Conservation (phyloP, 1,140 invertebrate species). For the Sinella curviseta region DNA sequence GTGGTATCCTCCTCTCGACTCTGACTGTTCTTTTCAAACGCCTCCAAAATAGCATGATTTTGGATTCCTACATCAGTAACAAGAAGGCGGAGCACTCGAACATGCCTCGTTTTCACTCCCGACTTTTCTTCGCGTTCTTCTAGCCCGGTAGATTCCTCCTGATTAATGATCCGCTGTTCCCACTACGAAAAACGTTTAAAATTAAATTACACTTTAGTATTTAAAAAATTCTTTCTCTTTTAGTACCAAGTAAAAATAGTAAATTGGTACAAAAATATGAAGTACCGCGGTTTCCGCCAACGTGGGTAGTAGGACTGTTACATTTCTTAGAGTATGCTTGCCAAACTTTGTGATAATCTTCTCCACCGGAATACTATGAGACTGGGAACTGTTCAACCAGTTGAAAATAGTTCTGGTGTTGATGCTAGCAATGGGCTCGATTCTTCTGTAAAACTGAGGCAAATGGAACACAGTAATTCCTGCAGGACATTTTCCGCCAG, state of each 20-base stretch:
- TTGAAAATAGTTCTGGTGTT: not conserved
- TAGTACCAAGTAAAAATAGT: too few species aligned
- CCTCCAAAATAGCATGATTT: not conserved
- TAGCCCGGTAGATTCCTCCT: too few species aligned
- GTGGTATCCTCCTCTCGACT: not conserved
- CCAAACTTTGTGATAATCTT: not conserved
- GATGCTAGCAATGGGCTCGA: not conserved
- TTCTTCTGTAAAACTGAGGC: not conserved
- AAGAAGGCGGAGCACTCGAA: not conserved
- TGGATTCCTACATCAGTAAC: not conserved
- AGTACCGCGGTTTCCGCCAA: too few species aligned
- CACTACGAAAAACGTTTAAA: too few species aligned
- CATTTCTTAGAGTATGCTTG: not conserved
- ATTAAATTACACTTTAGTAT: too few species aligned
- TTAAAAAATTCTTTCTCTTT: too few species aligned
- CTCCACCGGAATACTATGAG: not conserved
- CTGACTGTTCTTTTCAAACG: not conserved
- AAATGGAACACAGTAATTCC: not conserved
- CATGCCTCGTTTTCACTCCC: slow-evolving; percentile 11
- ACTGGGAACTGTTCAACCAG: not conserved
- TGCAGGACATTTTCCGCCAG: not conserved
- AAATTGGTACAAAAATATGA: too few species aligned
- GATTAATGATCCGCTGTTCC: too few species aligned
- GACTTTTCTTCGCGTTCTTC: not conserved
- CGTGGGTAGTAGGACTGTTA: too few species aligned